Conservation (phyloP, 1,140 invertebrate genomes). For the Atta colombica region DNA sequence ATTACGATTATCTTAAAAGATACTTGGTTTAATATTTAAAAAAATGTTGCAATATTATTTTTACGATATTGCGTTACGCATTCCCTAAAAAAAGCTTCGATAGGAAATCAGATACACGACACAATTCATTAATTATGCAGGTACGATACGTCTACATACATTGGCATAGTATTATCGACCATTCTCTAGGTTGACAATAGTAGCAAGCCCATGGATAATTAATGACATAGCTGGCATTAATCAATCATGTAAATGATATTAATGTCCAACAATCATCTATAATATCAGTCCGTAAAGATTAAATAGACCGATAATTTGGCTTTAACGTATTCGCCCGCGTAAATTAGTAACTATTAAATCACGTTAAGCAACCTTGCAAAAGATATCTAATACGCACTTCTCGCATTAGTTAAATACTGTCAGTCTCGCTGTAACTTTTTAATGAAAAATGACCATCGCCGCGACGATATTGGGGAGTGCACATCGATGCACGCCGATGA, state of each 20-base stretch:
- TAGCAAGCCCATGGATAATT: constrained; percentile 39
- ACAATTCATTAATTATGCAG: constrained; percentile 52
- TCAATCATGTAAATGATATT: constrained; percentile 64
- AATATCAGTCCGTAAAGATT: constrained; percentile 36
- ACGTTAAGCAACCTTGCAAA: not conserved
- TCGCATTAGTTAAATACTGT: not conserved
- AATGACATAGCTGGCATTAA: constrained; percentile 56
- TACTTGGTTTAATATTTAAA: not conserved
- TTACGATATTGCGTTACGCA: not conserved
- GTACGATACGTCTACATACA: constrained; percentile 19
- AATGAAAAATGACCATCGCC: not conserved
- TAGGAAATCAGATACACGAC: constrained; percentile 16
- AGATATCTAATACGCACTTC: not conserved
- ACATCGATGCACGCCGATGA: constrained; percentile 61
- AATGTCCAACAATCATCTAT: constrained; percentile 34
- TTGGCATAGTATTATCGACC: constrained; percentile 43
- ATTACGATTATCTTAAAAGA: too few relatives aligned
- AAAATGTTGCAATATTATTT: not conserved
- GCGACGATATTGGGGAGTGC: not conserved
- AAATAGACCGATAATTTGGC: constrained; percentile 44
- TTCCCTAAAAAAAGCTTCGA: not conserved
- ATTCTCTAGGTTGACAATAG: constrained; percentile 60
- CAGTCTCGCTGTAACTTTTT: not conserved
- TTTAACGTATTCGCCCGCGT: constrained; percentile 18
- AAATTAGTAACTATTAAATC: constrained; percentile 2